Conservation (phyloP, 2,888 invertebrate species). For the Anoncus sp. region DNA sequence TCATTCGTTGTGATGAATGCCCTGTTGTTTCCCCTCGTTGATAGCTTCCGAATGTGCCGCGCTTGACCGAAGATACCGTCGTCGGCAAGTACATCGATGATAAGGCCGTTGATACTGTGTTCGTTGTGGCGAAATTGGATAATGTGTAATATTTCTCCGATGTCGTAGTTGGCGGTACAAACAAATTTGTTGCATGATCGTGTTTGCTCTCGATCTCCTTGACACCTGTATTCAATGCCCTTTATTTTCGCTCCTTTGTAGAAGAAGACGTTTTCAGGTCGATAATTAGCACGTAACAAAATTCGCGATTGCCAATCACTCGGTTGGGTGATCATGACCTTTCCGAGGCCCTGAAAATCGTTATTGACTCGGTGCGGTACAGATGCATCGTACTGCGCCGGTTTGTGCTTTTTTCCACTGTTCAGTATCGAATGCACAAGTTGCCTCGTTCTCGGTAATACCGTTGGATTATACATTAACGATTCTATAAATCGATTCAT, state of each 20-base stretch:
- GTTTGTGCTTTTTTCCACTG: neutral
- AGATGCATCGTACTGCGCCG: neutral
- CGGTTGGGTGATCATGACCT: no score
- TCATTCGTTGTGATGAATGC: neutral
- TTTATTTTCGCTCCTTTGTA: neutral
- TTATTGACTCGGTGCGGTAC: no score
- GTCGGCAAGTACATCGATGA: neutral
- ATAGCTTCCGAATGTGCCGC: neutral
- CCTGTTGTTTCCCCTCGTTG: neutral
- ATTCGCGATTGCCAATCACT: neutral
- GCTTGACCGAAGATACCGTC: neutral
- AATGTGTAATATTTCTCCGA: neutral
- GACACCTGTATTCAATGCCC: neutral
- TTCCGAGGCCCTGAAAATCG: no score
- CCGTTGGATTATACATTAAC: neutral
- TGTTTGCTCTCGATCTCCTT: neutral
- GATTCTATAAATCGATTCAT: slow-evolving; percentile 19
- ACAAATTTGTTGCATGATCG: neutral
- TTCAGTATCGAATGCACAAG: no score
- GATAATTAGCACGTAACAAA: neutral
- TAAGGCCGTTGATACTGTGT: slow-evolving; percentile 6
- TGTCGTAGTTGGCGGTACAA: neutral
- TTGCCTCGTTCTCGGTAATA: no score
- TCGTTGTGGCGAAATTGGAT: neutral
- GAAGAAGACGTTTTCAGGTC: neutral